Evolutionary conservation across 2,113 vertebrate species (phyloP), one percentile per base, ranked within the genome.

Genomic region (Mixornis gularis): DNA sequence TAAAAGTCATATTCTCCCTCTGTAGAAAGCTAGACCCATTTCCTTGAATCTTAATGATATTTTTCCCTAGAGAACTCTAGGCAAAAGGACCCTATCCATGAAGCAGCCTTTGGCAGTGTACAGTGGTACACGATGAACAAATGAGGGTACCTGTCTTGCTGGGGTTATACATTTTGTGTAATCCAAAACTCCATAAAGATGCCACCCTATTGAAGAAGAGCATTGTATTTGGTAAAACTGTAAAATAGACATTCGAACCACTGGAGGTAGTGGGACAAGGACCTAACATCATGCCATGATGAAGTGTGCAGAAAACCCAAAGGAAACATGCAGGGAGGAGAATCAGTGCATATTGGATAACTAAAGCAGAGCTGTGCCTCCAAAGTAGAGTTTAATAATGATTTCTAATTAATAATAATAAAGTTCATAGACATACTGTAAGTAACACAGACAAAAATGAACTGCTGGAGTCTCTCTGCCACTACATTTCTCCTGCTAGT

Each of bases 201-300:
- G 19, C 4, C 7, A 6, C 4, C 2, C 36, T 25, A 15, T 6
- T 32, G 43, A 58, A 73, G 74, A 81, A 36, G 16, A 27, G 1
- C 7, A 15, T 17, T 8, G 6, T 17, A 17, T 40, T 52, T 43
- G 26, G 14, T 3, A 62, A 62, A 66, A 27, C 16, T 43, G 2
- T 44, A 29, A 73, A 60, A 30, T 4, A 58, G 26, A 38, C 7
- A 12, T 77, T 46, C 46, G 27, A 65, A 76, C 3, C 15, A 73
- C 15, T 26, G 36, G 38, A 30, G 24, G 0, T 52, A 27, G 9
- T 63, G n/a, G 32, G 26, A 58, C 7, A 76, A 74, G 20, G 38
- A 59, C 6, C 25, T 52, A 44, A 58, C 4, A 1, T 44, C 0
- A 0, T 40, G 30, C 21, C 24, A 7, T 7, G 24, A n/a, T 68